Conservation (phyloP, 2,797 vertebrate species). For the Tokudaia muenninki region DNA sequence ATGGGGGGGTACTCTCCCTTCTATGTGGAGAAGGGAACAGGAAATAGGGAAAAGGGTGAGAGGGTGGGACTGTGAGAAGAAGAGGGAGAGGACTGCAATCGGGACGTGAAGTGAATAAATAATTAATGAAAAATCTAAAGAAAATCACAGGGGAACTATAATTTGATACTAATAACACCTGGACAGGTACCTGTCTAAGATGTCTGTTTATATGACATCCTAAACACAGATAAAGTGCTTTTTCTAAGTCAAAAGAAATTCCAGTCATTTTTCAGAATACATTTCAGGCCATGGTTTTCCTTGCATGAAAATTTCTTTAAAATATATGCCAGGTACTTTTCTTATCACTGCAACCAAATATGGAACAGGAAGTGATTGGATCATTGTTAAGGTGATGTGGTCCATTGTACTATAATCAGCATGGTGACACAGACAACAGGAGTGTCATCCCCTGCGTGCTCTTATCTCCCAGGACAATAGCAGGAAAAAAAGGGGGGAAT, state of each 20-base stretch:
- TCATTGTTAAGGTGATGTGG: neutral
- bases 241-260: neutral
- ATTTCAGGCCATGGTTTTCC: neutral
- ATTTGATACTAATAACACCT: conserved; percentile 39
- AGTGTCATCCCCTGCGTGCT: rapidly evolving
- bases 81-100: no score
- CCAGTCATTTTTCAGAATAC: neutral
- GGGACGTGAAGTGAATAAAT: no score
- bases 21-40: no score
- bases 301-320: neutral
- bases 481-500: neutral
- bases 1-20: no score
- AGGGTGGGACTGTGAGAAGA: no score
- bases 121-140: neutral
- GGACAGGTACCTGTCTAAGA: neutral
- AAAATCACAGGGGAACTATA: neutral
- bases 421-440: neutral
- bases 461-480: neutral
- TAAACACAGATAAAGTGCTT: neutral
- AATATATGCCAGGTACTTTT: neutral
- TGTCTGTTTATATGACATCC: conserved; percentile 22
- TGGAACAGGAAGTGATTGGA: neutral
- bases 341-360: neutral
- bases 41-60: no score
- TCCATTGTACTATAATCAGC: neutral